Evolutionary conservation across 2,797 vertebrate species (phyloP).

Genomic region (Lutjanus argentimaculatus): DNA sequence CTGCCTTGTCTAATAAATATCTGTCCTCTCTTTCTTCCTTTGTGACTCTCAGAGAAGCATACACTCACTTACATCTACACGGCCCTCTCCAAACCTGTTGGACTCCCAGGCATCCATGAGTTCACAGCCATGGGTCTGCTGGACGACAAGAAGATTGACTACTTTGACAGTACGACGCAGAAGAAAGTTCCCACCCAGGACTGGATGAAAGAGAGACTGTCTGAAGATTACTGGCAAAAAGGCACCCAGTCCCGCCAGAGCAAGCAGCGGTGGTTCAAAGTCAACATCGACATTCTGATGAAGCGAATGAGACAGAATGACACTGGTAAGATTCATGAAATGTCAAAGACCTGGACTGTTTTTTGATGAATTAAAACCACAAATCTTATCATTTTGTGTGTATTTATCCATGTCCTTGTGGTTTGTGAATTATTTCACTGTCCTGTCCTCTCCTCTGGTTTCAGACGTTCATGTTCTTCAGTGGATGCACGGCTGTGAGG

Average conservation of each 20-base stretch:
- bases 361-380: neutral
- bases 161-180: constrained; percentile 62
- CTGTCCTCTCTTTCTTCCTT: neutral
- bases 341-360: no score
- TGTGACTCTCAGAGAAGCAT: constrained; percentile 41
- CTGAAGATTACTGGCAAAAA: constrained; percentile 54
- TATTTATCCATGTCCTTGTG: no score
- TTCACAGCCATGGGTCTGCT: constrained; percentile 84
- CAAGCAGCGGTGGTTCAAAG: constrained; percentile 83
- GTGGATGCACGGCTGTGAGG: constrained; percentile 80
- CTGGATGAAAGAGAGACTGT: constrained; percentile 69
- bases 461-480: constrained; percentile 76
- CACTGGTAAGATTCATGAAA: constrained; percentile 20
- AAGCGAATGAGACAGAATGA: constrained; percentile 64
- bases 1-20: neutral
- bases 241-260: constrained; percentile 76
- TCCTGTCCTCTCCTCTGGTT: neutral
- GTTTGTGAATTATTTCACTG: neutral
- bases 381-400: neutral
- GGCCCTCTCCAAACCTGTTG: constrained; percentile 49
- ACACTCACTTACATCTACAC: constrained; percentile 84
- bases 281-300: constrained; percentile 80
- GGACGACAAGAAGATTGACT: constrained; percentile 78
- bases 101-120: constrained; percentile 61
- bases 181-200: constrained; percentile 68